Base-by-base conservation (phyloP, 2,888 invertebrate genomes). In the Zonitis immaculata region DNA sequence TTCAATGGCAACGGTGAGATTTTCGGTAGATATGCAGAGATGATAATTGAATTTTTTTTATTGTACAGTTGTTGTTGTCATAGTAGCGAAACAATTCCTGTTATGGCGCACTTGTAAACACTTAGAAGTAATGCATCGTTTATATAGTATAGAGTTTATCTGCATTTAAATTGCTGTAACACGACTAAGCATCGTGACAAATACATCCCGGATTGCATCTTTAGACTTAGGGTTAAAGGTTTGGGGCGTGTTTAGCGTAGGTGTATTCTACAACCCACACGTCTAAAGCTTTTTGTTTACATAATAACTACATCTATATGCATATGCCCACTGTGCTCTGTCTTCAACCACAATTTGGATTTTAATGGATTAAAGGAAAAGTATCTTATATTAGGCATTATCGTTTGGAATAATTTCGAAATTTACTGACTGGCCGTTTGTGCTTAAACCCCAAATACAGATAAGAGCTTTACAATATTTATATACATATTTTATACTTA, bases 151-250 rank as follows among this genome's bases (percentile, higher is more conserved):
- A n/a, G 51, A 44, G 30, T 28, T 48, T 57, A 67, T 70, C 68
- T 68, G 61, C 67, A 70, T 70, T 69, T 69, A 68, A 69, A 70
- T 70, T 69, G 67, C 67, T 59, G 58, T 58, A 59, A 63, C 70
- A 70, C 68, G 68, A 70, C 66, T 59, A 49, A 52, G 51, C 57
- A 59, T 70, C 70, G 70, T 70, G 70, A 70, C 70, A 70, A 70
- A 69, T 69, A 67, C 63, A 69, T 70, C 63, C 62, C 43, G 66
- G 67, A 68, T 68, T 63, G 59, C 62, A 67, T 68, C 68, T 67
- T 53, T 47, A 35, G 55, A 49, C 47, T 25, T n/a, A 54, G 61
- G 63, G 64, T 66, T 60, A 66, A 62, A 66, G 63, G 65, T 64
- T 60, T 57, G 53, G 62, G 64, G 64, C 62, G 62, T 62, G 61